Conservation (phyloP, 2,888 invertebrate species). For the Cryptocephalus moraei region DNA sequence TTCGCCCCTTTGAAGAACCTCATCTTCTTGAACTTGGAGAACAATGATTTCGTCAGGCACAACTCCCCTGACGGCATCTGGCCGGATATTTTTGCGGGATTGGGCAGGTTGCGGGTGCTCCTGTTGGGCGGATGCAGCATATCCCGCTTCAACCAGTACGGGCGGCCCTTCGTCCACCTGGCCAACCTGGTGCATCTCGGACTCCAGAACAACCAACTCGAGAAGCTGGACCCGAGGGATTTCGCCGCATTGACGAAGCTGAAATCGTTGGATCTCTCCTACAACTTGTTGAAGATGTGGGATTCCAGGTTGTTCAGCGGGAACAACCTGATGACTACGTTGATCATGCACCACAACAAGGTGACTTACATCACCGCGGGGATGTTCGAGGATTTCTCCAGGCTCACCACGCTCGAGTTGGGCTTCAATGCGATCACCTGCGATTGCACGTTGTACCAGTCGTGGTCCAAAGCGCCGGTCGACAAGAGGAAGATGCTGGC, state of each 20-base stretch:
- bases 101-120: slow-evolving; percentile 41
- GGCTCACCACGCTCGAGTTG: slow-evolving; percentile 40
- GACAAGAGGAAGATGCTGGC: neutral
- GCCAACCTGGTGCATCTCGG: slow-evolving; percentile 42
- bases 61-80: slow-evolving; percentile 9
- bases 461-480: neutral
- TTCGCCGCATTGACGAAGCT: slow-evolving; percentile 40
- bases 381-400: slow-evolving; percentile 48
- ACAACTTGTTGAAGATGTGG: slow-evolving; percentile 46
- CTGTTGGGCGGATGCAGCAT: slow-evolving; percentile 44
- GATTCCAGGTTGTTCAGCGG: slow-evolving; percentile 41
- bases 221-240: slow-evolving; percentile 36
- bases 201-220: slow-evolving; percentile 42
- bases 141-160: slow-evolving; percentile 34
- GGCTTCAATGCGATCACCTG: slow-evolving; percentile 47
- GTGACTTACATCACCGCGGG: slow-evolving; percentile 43
- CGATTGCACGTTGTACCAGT: slow-evolving; percentile 33
- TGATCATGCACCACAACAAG: slow-evolving; percentile 45
- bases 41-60: slow-evolving; percentile 40
- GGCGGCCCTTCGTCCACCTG: slow-evolving; percentile 43
- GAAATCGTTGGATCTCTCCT: slow-evolving; percentile 41
- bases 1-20: slow-evolving; percentile 40
- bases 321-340: slow-evolving; percentile 35
- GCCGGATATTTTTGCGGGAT: slow-evolving; percentile 40
- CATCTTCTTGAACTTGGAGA: slow-evolving; percentile 43